phyloP scores from a whole-genome alignment of 1,140 invertebrate species.

The Cherax quadricarinatus region DNA sequence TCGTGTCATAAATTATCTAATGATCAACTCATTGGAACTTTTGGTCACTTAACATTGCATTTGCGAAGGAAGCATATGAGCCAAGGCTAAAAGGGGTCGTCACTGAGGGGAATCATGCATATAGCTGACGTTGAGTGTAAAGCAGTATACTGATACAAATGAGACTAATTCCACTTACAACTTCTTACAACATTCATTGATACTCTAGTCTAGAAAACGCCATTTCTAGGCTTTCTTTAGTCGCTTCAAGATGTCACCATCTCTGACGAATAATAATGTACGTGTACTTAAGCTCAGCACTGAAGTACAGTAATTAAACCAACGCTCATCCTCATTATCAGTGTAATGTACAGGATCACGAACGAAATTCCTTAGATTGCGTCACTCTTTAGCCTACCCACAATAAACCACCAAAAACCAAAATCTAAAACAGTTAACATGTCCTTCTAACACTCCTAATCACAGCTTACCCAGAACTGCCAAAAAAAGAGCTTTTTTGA shows the following conservation, averaged over 20 bases:
- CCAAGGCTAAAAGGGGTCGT: no score
- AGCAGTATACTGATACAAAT: neutral
- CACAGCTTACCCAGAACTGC: neutral
- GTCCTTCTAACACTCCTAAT: neutral
- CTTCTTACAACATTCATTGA: neutral
- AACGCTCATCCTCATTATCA: neutral
- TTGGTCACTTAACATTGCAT: no score
- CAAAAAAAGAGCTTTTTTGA: neutral
- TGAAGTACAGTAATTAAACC: neutral
- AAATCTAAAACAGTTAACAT: neutral
- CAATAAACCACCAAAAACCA: neutral
- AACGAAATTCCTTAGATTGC: neutral
- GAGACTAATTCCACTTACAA: neutral
- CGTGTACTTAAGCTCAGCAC: neutral
- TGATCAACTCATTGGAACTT: no score
- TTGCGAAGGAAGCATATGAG: no score
- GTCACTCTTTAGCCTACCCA: neutral
- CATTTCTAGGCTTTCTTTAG: neutral
- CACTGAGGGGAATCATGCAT: no score
- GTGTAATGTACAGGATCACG: neutral
- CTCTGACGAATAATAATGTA: neutral
- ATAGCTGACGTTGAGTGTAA: neutral
- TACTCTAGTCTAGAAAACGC: neutral
- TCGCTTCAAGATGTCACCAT: neutral
- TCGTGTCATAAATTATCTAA: no score